A percentile compares a stretch with the other conserved stretches of the same genome.
Conservation (phyloP, 2,113 vertebrate species). For the Corythornis madagascariensis region DNA sequence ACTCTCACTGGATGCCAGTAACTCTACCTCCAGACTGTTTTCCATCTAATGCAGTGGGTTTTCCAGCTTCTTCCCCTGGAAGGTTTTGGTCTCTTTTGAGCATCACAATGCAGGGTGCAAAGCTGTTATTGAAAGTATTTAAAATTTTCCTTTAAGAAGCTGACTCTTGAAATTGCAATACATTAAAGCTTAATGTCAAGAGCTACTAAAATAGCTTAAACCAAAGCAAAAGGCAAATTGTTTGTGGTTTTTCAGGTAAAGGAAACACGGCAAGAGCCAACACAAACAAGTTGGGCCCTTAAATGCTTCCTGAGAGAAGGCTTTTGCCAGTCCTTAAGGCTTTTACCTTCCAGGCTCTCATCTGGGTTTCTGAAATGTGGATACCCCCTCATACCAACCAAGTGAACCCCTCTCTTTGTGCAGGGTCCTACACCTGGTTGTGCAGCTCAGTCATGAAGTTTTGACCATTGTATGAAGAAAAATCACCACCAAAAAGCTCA, state of each 20-base stretch:
- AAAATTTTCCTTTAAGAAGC: neutral
- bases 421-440: neutral
- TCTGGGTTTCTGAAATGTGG: neutral
- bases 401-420: neutral
- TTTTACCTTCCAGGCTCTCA: neutral
- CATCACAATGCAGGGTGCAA: neutral
- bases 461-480: neutral
- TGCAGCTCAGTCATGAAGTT: neutral
- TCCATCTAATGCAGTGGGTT: neutral
- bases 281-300: neutral
- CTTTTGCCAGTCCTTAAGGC: neutral
- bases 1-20: neutral
- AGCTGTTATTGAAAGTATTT: neutral
- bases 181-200: neutral
- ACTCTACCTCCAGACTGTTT: neutral
- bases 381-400: rapidly evolving
- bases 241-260: neutral
- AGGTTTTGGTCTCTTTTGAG: neutral
- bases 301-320: neutral
- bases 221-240: neutral
- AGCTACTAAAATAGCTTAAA: neutral
- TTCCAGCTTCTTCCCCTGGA: neutral
- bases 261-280: neutral
- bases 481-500: neutral
- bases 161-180: neutral